These are phyloP conservation scores for Lemur catta DNA, from an alignment of 2,797 vertebrate species.

Conservation along the genomic window DNA sequence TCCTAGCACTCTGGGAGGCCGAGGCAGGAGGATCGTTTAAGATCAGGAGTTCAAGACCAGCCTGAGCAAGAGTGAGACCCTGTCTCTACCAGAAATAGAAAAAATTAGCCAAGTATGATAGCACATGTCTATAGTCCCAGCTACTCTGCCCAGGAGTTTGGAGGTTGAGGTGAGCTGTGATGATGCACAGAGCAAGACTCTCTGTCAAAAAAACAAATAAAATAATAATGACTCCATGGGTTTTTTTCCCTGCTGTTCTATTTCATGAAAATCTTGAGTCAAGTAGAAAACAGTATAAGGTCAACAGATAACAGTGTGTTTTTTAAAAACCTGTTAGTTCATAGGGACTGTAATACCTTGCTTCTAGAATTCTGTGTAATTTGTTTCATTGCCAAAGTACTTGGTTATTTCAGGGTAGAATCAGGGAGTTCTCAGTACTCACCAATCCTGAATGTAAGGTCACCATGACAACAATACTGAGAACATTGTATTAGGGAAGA, in stretches of 20 bases:
- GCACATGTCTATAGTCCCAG: too few species aligned
- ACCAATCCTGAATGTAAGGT: not conserved
- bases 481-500: not conserved
- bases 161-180: too few species aligned
- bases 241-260: not conserved
- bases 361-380: constrained; percentile 27
- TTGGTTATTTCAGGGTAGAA: not conserved
- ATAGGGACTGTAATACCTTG: not conserved
- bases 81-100: too few species aligned
- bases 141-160: too few species aligned
- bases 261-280: not conserved
- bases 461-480: not conserved
- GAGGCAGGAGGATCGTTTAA: too few species aligned
- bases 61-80: too few species aligned
- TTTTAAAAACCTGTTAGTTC: not conserved
- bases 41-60: too few species aligned
- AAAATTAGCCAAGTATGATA: too few species aligned
- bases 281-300: not conserved
- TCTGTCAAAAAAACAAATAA: too few species aligned
- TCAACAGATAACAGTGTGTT: not conserved
- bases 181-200: too few species aligned
- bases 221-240: not conserved
- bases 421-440: not conserved
- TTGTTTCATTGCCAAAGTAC: constrained; percentile 31
- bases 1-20: too few species aligned